Conservation (phyloP, 2,888 invertebrate species). For the Sipunculus nudus region DNA sequence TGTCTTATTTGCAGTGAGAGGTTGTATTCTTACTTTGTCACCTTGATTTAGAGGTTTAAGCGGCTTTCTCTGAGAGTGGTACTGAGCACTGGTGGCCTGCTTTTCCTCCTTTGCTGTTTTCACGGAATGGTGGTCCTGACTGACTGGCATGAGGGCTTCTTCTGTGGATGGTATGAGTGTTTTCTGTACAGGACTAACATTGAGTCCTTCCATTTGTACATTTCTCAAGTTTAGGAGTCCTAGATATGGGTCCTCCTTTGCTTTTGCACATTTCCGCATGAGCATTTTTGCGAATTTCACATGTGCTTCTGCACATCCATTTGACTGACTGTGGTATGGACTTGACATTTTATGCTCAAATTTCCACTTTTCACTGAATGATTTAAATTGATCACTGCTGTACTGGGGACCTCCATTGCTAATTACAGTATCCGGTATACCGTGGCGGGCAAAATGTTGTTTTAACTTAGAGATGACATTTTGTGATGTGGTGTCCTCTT, state of each 20-base stretch:
- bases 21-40: neutral
- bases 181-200: neutral
- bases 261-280: constrained; percentile 15
- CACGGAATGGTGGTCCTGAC: neutral
- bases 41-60: neutral
- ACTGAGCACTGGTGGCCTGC: neutral
- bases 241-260: neutral
- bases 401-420: constrained; percentile 36
- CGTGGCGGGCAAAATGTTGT: constrained; percentile 19
- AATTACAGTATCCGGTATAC: constrained; percentile 23
- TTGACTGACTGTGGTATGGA: constrained; percentile 30
- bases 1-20: neutral
- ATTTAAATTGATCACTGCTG: constrained; percentile 16
- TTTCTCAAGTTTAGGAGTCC: constrained; percentile 13
- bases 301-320: constrained; percentile 38
- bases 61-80: neutral
- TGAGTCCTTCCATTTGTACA: neutral
- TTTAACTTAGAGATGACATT: constrained; percentile 25
- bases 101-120: neutral
- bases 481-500: constrained; percentile 15
- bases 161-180: too few species aligned
- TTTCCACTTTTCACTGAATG: constrained; percentile 29
- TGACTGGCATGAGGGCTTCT: too few species aligned
- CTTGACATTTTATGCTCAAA: constrained; percentile 33
- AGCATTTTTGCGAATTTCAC: constrained; percentile 37